Conservation (phyloP, 2,888 invertebrate species). For the Drosophila longiperda region DNA sequence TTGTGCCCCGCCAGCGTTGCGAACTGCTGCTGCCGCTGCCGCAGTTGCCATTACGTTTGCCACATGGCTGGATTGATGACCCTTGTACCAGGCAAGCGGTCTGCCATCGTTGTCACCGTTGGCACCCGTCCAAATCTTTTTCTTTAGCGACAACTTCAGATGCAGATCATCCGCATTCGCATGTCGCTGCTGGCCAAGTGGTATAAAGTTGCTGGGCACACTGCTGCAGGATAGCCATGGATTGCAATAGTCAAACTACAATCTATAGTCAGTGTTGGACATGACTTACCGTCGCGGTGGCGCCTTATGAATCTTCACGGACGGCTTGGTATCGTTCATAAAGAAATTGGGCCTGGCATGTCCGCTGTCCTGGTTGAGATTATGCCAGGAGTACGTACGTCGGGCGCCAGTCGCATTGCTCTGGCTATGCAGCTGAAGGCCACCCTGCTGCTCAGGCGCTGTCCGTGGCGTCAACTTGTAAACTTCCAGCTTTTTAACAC, state of each 20-base stretch:
- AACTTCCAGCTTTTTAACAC: constrained; percentile 59
- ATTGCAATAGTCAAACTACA: neutral
- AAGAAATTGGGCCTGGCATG: constrained; percentile 31
- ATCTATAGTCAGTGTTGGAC: neutral
- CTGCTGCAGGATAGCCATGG: constrained; percentile 16
- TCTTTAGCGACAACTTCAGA: constrained; percentile 89
- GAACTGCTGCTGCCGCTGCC: constrained; percentile 86
- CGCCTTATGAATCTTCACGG: constrained; percentile 48
- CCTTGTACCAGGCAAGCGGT: constrained; percentile 89
- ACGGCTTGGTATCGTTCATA: constrained; percentile 40
- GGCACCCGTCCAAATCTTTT: constrained; percentile 90
- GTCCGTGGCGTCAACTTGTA: constrained; percentile 65
- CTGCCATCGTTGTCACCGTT: constrained; percentile 72
- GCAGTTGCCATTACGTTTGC: constrained; percentile 32
- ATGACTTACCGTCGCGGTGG: constrained; percentile 54
- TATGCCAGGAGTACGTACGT: constrained; percentile 84
- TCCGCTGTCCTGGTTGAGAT: constrained; percentile 71
- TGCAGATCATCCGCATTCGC: constrained; percentile 85
- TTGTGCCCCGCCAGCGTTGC: constrained; percentile 84
- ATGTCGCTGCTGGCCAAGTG: constrained; percentile 47
- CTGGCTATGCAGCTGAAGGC: constrained; percentile 21
- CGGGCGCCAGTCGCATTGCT: constrained; percentile 38
- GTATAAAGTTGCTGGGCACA: constrained; percentile 59
- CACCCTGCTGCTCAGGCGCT: constrained; percentile 54
- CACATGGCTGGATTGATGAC: constrained; percentile 71